These are phyloP conservation scores for Seira sanloemensis DNA, from an alignment of 2,888 invertebrate species.

Conservation along the genomic window DNA sequence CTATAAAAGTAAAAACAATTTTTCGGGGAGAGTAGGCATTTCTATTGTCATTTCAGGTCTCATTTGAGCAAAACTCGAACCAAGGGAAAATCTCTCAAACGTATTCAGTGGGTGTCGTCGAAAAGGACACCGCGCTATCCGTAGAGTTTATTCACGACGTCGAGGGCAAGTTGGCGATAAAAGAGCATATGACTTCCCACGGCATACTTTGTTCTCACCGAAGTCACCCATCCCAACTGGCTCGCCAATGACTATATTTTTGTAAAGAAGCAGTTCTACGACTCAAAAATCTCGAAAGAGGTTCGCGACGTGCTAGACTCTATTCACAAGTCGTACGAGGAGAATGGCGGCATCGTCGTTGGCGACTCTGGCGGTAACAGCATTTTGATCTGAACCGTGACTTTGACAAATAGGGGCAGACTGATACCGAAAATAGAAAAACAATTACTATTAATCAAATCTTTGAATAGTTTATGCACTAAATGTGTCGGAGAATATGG, in stretches of 20 bases:
- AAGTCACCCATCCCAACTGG: conserved; percentile 76
- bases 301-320: conserved; percentile 24
- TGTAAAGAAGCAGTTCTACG: conserved; percentile 74
- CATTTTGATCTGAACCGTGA: conserved; percentile 30
- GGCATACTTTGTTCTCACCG: conserved; percentile 76
- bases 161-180: conserved; percentile 75
- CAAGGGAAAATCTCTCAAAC: conserved; percentile 76
- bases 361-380: conserved; percentile 20
- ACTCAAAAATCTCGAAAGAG: not conserved
- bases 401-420: not conserved
- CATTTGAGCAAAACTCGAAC: conserved; percentile 77
- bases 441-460: too few species aligned
- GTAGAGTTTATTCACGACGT: conserved; percentile 77
- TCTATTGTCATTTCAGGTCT: conserved; percentile 74
- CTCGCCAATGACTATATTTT: conserved; percentile 78
- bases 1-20: not conserved
- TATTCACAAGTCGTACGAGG: conserved; percentile 26
- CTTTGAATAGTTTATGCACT: too few species aligned
- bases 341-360: conserved; percentile 24
- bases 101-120: conserved; percentile 69
- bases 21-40: not conserved
- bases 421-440: too few species aligned
- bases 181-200: conserved; percentile 75
- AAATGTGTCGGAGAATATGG: too few species aligned
- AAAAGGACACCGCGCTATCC: conserved; percentile 74